Percentiles rank a stretch among this genome's conserved stretches.
Conservation (phyloP, 2,113 vertebrate species). For the Corvus hawaiiensis region DNA sequence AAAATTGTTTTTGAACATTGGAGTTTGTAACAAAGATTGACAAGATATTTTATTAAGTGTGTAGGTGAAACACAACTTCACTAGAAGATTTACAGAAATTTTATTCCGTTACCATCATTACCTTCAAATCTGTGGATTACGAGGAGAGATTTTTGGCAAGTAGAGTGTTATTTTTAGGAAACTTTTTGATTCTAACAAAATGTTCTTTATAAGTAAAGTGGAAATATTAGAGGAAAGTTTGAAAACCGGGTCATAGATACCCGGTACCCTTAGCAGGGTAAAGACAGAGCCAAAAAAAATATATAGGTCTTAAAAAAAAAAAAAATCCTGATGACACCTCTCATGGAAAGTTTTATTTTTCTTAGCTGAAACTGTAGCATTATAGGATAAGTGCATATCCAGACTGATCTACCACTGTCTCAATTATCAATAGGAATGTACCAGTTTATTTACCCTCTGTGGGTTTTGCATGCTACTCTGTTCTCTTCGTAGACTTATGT, state of each 20-base stretch:
- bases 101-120: not conserved
- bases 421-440: fast-evolving
- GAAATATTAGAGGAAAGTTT: not conserved
- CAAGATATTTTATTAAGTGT: not conserved
- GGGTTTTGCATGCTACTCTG: not conserved
- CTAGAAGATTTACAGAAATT: not conserved
- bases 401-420: not conserved
- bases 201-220: not conserved
- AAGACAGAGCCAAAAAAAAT: not conserved
- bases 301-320: not conserved
- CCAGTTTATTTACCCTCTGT: not conserved
- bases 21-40: not conserved
- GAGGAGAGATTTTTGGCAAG: not conserved
- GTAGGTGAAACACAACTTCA: not conserved
- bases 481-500: not conserved
- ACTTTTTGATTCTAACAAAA: not conserved
- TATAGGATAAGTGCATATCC: not conserved
- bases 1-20: not conserved
- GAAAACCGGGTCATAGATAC: not conserved
- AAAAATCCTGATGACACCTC: fast-evolving
- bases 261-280: not conserved
- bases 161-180: not conserved
- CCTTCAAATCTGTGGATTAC: not conserved
- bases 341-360: not conserved
- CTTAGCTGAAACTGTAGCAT: not conserved